These are phyloP conservation scores for Strix uralensis DNA, from an alignment of 2,113 vertebrate species.

Conservation along the genomic window DNA sequence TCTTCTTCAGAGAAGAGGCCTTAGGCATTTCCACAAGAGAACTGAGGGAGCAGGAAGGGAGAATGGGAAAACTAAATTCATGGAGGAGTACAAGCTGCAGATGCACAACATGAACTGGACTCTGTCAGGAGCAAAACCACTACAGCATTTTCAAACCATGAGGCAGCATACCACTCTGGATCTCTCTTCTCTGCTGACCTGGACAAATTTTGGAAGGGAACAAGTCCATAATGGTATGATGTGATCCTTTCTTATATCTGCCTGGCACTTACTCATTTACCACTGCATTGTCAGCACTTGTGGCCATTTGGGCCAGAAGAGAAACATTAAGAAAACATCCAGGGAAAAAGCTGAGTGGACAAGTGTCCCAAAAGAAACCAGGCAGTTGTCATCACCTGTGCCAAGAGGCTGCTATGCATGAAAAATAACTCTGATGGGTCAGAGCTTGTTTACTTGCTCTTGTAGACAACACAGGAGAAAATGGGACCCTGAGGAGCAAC, in stretches of 20 bases:
- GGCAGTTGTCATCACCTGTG: neutral
- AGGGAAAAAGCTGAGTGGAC: slow-evolving; percentile 14
- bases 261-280: neutral
- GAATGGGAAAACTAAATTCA: neutral
- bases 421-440: neutral
- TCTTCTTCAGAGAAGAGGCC: neutral
- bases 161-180: neutral
- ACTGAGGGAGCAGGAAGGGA: neutral
- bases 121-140: neutral
- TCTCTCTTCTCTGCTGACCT: neutral
- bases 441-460: neutral
- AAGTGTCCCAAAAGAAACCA: neutral
- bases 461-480: neutral
- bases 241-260: neutral
- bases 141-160: neutral
- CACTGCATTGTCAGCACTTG: neutral
- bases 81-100: neutral
- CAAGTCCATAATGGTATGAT: neutral
- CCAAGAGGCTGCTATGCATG: neutral
- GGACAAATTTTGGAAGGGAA: neutral
- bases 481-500: neutral
- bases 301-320: neutral
- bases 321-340: neutral
- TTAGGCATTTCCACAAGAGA: neutral
- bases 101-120: neutral